Percentiles rank a stretch among this genome's conserved stretches.
Conservation (phyloP, 2,113 vertebrate species). For the Oncorhynchus gorbuscha region DNA sequence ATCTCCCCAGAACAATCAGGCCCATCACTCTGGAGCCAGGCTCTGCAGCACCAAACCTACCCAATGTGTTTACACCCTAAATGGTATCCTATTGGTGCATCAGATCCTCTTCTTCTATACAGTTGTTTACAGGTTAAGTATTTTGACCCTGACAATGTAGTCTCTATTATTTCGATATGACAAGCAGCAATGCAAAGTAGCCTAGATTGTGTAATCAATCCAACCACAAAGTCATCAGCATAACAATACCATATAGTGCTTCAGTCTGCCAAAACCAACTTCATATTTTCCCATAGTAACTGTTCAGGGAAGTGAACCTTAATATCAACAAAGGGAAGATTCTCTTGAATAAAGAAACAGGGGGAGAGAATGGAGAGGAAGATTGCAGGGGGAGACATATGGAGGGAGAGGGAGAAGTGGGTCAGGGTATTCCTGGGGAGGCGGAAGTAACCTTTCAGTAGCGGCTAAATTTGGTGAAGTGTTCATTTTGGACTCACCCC, state of each 20-base stretch:
- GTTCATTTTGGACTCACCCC: conserved; percentile 61
- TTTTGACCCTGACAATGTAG: not conserved
- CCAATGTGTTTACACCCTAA: conserved; percentile 5
- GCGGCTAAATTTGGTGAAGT: conserved; percentile 55
- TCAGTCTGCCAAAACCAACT: too few relatives aligned
- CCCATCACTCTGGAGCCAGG: not conserved
- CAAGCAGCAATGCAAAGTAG: not conserved
- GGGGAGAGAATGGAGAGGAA: not conserved
- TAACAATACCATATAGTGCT: too few relatives aligned
- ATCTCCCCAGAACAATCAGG: conserved; percentile 28
- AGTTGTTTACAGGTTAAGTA: not conserved
- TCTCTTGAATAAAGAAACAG: conserved; percentile 3
- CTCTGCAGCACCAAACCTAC: not conserved
- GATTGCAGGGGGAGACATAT: not conserved
- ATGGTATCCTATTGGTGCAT: conserved; percentile 4
- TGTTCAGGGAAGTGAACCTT: not conserved
- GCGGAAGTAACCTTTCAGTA: conserved; percentile 11
- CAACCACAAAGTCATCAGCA: too few relatives aligned
- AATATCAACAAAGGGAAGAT: not conserved
- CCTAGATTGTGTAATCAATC: too few relatives aligned
- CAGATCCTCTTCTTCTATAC: not conserved
- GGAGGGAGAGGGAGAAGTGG: conserved; percentile 21
- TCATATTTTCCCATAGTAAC: too few relatives aligned
- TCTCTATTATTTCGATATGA: not conserved
- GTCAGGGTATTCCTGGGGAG: conserved; percentile 56